These are phyloP conservation scores for Syngnathus scovelli DNA, from an alignment of 2,113 vertebrate species.

Conservation along the genomic window DNA sequence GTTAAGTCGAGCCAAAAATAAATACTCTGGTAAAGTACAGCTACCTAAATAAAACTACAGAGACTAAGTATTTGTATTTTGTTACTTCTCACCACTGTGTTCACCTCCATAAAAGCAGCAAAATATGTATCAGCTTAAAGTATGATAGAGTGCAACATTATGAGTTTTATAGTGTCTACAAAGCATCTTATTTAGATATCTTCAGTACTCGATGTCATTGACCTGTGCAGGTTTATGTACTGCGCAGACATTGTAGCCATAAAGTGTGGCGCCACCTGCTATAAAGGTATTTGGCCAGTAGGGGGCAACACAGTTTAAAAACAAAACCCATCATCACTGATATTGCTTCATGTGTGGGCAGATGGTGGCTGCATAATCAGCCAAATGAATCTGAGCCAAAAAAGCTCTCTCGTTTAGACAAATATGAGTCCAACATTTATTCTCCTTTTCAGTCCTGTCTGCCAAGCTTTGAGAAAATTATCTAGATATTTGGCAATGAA, in stretches of 20 bases:
- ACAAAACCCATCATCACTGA: neutral
- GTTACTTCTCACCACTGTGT: too few species aligned
- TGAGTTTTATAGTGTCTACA: too few species aligned
- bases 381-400: neutral
- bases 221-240: neutral
- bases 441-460: constrained; percentile 6
- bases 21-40: too few species aligned
- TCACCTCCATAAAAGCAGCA: too few species aligned
- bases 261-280: neutral
- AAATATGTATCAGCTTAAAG: too few species aligned
- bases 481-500: constrained; percentile 16
- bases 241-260: neutral
- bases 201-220: too few species aligned
- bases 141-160: too few species aligned
- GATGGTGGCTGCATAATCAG: neutral
- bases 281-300: neutral
- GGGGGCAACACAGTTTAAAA: neutral
- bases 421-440: neutral
- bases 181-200: too few species aligned
- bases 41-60: too few species aligned
- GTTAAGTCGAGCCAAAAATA: too few species aligned
- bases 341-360: neutral
- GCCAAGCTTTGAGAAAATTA: constrained; percentile 5
- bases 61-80: too few species aligned
- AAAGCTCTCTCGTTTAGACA: constrained; percentile 12